Percentiles rank a stretch among this genome's conserved stretches.
Evolutionary conservation across 1,140 invertebrate genomes (phyloP).

Genomic region (Drosophila lacertosa): DNA sequence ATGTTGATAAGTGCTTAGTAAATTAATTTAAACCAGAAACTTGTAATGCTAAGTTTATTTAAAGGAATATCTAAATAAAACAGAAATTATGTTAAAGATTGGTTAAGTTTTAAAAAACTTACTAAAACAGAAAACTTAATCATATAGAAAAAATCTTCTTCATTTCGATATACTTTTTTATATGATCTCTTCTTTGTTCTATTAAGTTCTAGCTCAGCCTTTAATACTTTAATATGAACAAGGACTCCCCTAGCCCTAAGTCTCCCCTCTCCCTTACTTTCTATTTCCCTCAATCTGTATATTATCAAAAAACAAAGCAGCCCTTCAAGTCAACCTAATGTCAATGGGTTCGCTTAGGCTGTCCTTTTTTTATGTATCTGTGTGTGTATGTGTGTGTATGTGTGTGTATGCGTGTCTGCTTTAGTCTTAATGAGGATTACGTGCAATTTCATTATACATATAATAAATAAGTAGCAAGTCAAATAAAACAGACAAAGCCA

Average conservation of each 20-base stretch:
- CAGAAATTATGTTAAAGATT: too few relatives aligned
- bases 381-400: neutral
- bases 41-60: too few relatives aligned
- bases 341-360: neutral
- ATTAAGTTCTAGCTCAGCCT: neutral
- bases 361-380: too few relatives aligned
- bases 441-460: slow-evolving; percentile 70
- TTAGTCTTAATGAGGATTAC: slow-evolving; percentile 65
- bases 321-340: neutral
- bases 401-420: slow-evolving; percentile 25
- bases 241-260: neutral
- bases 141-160: too few relatives aligned
- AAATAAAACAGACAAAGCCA: slow-evolving; percentile 59
- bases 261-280: neutral
- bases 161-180: too few relatives aligned
- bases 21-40: too few relatives aligned
- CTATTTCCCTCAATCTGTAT: neutral
- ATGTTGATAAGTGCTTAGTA: too few relatives aligned
- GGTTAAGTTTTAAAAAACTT: too few relatives aligned
- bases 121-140: too few relatives aligned
- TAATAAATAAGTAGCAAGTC: slow-evolving; percentile 75
- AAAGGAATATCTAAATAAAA: too few relatives aligned
- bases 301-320: neutral
- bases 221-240: neutral
- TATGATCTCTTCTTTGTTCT: too few relatives aligned